Evolutionary conservation across 2,888 invertebrate species (phyloP).

Genomic region (Pycnomerus fuliginosus): DNA sequence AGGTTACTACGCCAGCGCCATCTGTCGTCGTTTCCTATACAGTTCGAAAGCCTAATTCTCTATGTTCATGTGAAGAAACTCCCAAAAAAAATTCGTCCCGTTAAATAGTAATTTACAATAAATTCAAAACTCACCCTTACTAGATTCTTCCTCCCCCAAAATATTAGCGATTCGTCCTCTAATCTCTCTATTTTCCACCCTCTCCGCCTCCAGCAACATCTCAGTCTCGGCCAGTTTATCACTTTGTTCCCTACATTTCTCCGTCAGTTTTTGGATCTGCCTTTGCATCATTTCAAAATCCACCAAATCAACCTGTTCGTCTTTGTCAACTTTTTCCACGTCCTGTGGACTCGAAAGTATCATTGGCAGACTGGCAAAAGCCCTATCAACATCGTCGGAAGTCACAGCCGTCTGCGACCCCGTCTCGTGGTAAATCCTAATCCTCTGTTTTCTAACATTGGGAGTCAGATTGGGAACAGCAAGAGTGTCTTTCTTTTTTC

Average conservation of each 20-base stretch:
- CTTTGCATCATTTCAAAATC: constrained; percentile 64
- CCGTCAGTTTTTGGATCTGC: constrained; percentile 59
- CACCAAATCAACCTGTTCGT: constrained; percentile 58
- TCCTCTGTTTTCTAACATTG: constrained; percentile 50
- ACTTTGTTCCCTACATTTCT: constrained; percentile 53
- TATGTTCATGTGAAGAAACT: too few species aligned
- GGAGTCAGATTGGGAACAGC: not conserved
- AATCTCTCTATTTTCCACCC: constrained; percentile 65
- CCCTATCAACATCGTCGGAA: constrained; percentile 70
- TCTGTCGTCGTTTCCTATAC: too few species aligned
- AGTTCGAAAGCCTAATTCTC: too few species aligned
- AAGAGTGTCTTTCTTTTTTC: constrained; percentile 65
- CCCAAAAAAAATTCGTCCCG: too few species aligned
- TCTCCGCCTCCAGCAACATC: constrained; percentile 65
- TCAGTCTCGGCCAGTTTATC: constrained; percentile 59
- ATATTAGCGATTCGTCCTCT: not conserved
- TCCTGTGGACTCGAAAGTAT: constrained; percentile 42
- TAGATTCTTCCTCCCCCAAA: constrained; percentile 54
- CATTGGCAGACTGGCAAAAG: constrained; percentile 62
- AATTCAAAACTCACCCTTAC: constrained; percentile 62
- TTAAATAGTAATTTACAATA: too few species aligned
- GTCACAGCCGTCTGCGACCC: constrained; percentile 75
- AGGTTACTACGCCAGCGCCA: too few species aligned
- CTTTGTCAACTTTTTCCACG: constrained; percentile 42
- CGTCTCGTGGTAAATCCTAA: constrained; percentile 79